These are phyloP conservation scores for Cremastinae sp. DNA, from an alignment of 2,888 invertebrate species.

Conservation along the genomic window DNA sequence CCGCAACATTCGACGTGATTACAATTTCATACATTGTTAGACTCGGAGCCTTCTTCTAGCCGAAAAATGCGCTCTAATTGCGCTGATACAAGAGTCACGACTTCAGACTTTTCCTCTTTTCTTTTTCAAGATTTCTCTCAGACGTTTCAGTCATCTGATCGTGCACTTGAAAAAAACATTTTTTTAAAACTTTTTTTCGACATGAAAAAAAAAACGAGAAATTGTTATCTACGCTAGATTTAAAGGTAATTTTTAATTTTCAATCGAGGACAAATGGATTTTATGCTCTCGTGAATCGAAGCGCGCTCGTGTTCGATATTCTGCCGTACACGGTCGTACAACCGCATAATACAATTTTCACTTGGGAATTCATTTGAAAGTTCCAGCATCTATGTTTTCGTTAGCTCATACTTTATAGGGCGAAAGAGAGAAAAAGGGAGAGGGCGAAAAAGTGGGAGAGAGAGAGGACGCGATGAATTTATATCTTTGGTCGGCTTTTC, in stretches of 20 bases:
- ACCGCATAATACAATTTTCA: constrained; percentile 48
- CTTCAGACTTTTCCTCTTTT: not conserved
- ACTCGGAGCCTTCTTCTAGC: not conserved
- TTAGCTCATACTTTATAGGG: constrained; percentile 46
- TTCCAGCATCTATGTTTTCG: constrained; percentile 54
- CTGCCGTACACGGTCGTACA: constrained; percentile 1
- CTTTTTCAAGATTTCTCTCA: not conserved
- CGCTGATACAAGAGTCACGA: not conserved
- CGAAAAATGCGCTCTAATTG: constrained; percentile 28
- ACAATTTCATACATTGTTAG: constrained; percentile 37
- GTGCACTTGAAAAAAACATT: too few relatives aligned
- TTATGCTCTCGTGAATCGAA: constrained; percentile 22
- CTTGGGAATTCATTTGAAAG: constrained; percentile 48
- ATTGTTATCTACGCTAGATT: too few relatives aligned
- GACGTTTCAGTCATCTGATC: not conserved
- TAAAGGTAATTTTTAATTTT: constrained; percentile 11
- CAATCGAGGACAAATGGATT: not conserved
- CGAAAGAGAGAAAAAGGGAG: constrained; percentile 15
- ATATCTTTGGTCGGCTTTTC: constrained; percentile 54
- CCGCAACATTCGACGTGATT: constrained; percentile 51
- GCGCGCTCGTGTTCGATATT: constrained; percentile 35
- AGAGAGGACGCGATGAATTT: constrained; percentile 35
- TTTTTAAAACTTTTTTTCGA: too few relatives aligned
- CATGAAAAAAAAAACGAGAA: too few relatives aligned
- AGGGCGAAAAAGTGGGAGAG: constrained; percentile 10